Base-by-base conservation (phyloP, 1,140 invertebrate species). In the Trachymyrmex cornetzi region DNA sequence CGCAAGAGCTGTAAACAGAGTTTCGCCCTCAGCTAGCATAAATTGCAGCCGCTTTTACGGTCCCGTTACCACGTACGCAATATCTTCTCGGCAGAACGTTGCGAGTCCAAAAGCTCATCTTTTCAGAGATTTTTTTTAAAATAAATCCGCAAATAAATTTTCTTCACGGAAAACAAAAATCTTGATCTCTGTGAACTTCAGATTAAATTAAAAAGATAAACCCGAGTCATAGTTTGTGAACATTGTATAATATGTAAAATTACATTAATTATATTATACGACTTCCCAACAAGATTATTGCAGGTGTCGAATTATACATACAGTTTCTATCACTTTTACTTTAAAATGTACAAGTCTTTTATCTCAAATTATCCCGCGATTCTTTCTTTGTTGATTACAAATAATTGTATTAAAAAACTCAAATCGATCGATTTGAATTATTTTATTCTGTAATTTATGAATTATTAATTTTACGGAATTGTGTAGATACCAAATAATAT, bases 41-140 rank as follows among this genome's bases (percentile, higher is more conserved):
- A 84, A 74, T 74, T 75, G 69, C 80, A 61, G 69, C 74, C 72
- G 72, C 72, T 75, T 84, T 84, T 75, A 84, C 55, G 69, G 38
- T 61, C 55, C 53, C 69, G 55, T 84, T 84, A 61, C 55, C 55
- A 57, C 69, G 57, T 34, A 48, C 66, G 53, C 64, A 38, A 61
- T 61, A 84, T 74, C 80, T 84, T 84, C 38, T 59, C 67, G 24
- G 7, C 34, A 6, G 48, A 66, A 34, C 12, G 30, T 57, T 75
- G 24, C 55, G 19, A 71, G 79, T 50, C 27, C 12, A n/a, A 84
- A 84, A 75, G 48, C 19, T 34, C 24, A 27, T 19, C 44, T 71
- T 50, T 74, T 48, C 11, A 24, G 3, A 12, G 3, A 30, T 50
- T 50, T 50, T 50, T 74, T 74, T 74, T 16, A 9, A 34, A 57